Conservation (phyloP, 2,888 invertebrate genomes). For the Pristionchus fissidentatus region DNA sequence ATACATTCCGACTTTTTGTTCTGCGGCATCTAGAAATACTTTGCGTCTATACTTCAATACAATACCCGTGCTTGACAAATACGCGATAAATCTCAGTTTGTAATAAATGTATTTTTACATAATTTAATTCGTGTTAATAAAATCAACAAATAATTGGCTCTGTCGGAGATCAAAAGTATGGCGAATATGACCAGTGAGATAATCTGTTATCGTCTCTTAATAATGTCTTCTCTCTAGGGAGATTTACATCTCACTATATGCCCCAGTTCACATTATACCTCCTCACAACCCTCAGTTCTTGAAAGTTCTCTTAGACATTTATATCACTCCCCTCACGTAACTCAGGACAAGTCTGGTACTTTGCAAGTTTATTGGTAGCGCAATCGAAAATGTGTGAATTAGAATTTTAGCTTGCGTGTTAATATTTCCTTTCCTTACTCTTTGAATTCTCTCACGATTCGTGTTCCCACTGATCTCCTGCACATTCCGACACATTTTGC, state of each 20-base stretch:
- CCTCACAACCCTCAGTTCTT: not conserved
- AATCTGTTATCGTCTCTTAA: not conserved
- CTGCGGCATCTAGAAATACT: conserved; percentile 5
- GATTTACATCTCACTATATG: not conserved
- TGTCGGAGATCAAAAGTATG: not conserved
- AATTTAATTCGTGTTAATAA: no score
- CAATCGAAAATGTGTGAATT: no score
- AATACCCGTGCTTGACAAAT: conserved; percentile 17
- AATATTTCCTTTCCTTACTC: not conserved
- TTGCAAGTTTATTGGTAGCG: no score
- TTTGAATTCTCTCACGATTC: not conserved
- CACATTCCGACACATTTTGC: no score
- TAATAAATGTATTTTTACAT: no score
- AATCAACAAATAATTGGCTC: no score
- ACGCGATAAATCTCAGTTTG: conserved; percentile 35
- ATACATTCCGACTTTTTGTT: conserved; percentile 13
- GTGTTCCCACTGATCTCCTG: not conserved
- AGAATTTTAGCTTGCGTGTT: no score
- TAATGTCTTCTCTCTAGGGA: not conserved
- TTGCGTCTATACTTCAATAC: conserved; percentile 26
- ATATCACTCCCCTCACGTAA: not conserved
- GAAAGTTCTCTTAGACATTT: not conserved
- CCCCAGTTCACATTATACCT: not conserved
- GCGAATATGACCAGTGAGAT: not conserved
- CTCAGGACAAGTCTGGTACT: not conserved